Evolutionary conservation across 2,113 vertebrate genomes (phyloP).

Genomic region (Ammospiza caudacuta): DNA sequence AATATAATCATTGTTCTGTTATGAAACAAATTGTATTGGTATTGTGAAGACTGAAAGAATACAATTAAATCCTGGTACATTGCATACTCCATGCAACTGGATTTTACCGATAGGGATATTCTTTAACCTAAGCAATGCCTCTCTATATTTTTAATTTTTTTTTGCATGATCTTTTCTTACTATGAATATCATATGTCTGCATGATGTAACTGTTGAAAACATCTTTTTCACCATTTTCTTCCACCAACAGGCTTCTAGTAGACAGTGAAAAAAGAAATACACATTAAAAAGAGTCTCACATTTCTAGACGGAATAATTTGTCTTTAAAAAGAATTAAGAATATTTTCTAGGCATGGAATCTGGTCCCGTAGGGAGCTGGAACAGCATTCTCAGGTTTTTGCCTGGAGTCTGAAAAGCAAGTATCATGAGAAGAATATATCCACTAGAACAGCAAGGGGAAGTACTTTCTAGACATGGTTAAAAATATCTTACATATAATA

Average conservation of each 20-base stretch:
- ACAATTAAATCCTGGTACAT: not conserved
- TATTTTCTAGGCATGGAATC: not conserved
- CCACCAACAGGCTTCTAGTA: not conserved
- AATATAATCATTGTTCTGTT: not conserved
- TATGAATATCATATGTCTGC: not conserved
- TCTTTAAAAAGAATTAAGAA: not conserved
- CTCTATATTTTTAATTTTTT: not conserved
- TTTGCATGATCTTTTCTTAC: not conserved
- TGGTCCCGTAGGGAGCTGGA: not conserved
- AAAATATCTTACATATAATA: not conserved
- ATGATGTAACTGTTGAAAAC: not conserved
- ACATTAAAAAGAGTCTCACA: rapidly evolving
- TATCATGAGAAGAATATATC: rapidly evolving
- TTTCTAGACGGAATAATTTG: not conserved
- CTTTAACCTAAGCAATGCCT: not conserved
- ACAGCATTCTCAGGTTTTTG: rapidly evolving
- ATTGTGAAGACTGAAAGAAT: not conserved
- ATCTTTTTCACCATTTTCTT: not conserved
- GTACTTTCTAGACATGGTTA: not conserved
- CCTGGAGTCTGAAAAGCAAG: not conserved
- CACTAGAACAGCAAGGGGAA: not conserved
- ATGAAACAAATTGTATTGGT: not conserved
- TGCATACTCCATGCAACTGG: not conserved
- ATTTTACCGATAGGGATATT: not conserved
- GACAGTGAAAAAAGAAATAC: not conserved